Evolutionary conservation across 2,113 vertebrate species (phyloP).

Genomic region (Oxygymnocypris stewartii): DNA sequence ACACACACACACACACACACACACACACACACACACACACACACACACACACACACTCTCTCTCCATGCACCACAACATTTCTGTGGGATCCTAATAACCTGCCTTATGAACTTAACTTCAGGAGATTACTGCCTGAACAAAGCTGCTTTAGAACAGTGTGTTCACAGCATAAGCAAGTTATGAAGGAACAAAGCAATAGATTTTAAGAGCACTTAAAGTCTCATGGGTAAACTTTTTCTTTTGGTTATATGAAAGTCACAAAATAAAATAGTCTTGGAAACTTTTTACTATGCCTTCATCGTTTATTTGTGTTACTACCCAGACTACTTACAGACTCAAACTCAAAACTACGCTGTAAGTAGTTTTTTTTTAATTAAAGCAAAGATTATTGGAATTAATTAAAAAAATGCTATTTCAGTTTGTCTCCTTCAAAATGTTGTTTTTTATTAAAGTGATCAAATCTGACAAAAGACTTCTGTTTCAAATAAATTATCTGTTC

Average conservation of each 20-base stretch:
- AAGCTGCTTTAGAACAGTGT: slow-evolving; percentile 2
- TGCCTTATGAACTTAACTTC: slow-evolving; percentile 34
- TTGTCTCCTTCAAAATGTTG: too few species aligned
- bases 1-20: too few species aligned
- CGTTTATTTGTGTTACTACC: neutral
- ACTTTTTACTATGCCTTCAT: neutral
- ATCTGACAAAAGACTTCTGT: too few species aligned
- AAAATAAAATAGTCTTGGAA: neutral
- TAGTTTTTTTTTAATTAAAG: too few species aligned
- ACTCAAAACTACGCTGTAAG: neutral
- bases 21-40: slow-evolving; percentile 27
- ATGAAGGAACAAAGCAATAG: slow-evolving; percentile 15
- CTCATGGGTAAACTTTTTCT: neutral
- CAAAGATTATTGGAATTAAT: too few species aligned
- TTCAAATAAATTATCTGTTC: neutral
- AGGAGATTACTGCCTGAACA: slow-evolving; percentile 37
- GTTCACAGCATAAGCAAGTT: slow-evolving; percentile 3
- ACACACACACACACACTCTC: slow-evolving; percentile 9
- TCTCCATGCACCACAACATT: slow-evolving; percentile 24
- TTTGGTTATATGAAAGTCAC: neutral
- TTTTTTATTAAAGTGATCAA: too few species aligned
- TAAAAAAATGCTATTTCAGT: too few species aligned
- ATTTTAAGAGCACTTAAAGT: slow-evolving; percentile 12
- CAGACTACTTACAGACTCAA: neutral
- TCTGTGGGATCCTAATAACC: slow-evolving; percentile 29